Base-by-base conservation (phyloP, 1,140 invertebrate genomes). In the Drosophila kohkoa region DNA sequence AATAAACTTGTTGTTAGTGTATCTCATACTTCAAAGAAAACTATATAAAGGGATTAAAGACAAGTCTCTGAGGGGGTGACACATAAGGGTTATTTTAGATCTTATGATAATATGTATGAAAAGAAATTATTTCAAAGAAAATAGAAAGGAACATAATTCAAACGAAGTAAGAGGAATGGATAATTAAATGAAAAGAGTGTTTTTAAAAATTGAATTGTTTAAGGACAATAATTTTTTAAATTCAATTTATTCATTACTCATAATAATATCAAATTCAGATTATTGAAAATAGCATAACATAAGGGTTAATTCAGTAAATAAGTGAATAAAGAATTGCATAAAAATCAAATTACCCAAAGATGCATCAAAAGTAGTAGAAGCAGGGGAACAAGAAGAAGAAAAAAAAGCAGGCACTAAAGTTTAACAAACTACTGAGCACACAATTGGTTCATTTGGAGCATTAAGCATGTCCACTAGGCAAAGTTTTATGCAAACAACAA, bases 391-490 rank as follows among this genome's bases (percentile, higher is more conserved):
- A 15, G 45, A 48, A 30, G 16, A 30, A 52, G 30, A 0, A 38
- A 38, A 15, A 15, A 48, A 30, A n/a, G 16, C n/a, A 52, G 1
- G 7, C 7, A 38, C 7, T 8, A 52, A 52, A 52, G 49, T 52
- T 52, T 5, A 13, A 28, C 11, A 38, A 30, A 30, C 5, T 52
- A 25, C 28, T 52, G 25, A 20, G 32, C 52, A 55, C 4, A 57
- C 54, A 57, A 54, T 54, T 52, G 25, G 49, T 52, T 16, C 54
- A 16, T 57, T 57, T 20, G n/a, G 15, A 8, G 32, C 15, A 57
- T 57, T 38, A 38, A 57, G 10, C 16, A 20, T 57, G 54, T 57
- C 15, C 54, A 57, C 16, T 57, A 41, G 41, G 16, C 35, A 48
- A 57, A 66, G 43, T 43, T 66, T 25, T 7, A 5, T 8, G 43